Base-by-base conservation (phyloP, 2,797 vertebrate genomes). In the Macropodus opercularis region DNA sequence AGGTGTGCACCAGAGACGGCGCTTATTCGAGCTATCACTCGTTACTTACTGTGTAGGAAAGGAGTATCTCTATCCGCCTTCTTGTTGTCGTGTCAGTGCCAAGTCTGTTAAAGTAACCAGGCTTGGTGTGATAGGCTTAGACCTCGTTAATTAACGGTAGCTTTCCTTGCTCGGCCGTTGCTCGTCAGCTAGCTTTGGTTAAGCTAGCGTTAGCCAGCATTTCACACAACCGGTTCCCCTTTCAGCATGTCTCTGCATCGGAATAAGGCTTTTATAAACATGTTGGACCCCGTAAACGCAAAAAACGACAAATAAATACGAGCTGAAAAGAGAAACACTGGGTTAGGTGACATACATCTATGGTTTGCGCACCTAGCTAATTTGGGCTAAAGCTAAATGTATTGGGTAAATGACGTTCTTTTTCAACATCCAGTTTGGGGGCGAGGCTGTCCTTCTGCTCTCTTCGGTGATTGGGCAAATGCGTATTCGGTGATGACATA, bases 331-430 rank as follows among this genome's bases (percentile, higher is more conserved):
- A 55, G 51, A 32, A 66, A 62, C 22, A 4, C 18, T 48, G 38
- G 51, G 38, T 54, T 59, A 50, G 22, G 7, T 8, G 11, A 32
- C 41, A 43, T 51, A 40, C 50, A 48, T 51, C 34, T 73, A 22
- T 69, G 57, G 49, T 61, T 72, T 69, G 53, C 29, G 57, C 56
- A 38, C 15, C 62, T 39, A 78, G 85, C 90, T 89, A 87, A 75
- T 80, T 75, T 48, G 62, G 63, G 86, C 86, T 86, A 86, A 89
- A 74, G 90, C 90, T 92, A 90, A 85, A 89, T 82, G 87, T 88
- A 89, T 86, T 73, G 89, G 62, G 70, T 85, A 81, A 85, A 91
- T 93, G 91, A 92, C 92, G 92, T 92, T 89, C 81, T 85, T 80
- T 69, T 80, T 85, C 63, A 65, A 80, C 72, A 60, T 72, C 76